A percentile compares a stretch with the other conserved stretches of the same genome.
These are phyloP conservation scores for Eubucco bourcierii DNA, from an alignment of 2,113 vertebrate species.

Conservation along the genomic window DNA sequence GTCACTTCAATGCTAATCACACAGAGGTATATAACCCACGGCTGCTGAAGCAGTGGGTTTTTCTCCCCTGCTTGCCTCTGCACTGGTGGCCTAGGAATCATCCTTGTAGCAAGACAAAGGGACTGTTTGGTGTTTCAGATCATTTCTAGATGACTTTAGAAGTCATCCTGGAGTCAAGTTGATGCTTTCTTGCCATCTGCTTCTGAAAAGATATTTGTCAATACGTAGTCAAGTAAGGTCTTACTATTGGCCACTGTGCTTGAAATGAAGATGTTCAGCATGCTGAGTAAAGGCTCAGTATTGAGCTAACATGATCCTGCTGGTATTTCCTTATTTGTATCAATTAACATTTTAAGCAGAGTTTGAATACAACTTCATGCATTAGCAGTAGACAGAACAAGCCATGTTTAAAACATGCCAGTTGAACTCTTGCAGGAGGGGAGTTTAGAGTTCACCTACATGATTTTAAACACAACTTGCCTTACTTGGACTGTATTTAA, in stretches of 20 bases:
- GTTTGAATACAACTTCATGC: not conserved
- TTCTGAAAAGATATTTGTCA: not conserved
- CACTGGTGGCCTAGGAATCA: not conserved
- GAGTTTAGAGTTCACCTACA: constrained; percentile 11
- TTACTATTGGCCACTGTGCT: not conserved
- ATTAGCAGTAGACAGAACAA: not conserved
- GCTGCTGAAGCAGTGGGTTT: not conserved
- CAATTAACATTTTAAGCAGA: not conserved
- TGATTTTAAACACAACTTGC: constrained; percentile 46
- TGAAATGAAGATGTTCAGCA: not conserved
- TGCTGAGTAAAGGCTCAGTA: not conserved
- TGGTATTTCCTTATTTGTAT: not conserved
- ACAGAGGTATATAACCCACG: not conserved
- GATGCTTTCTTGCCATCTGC: not conserved
- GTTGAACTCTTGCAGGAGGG: not conserved
- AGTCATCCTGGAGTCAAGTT: not conserved
- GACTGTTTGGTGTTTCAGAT: not conserved
- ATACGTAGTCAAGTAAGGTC: not conserved
- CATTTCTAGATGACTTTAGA: not conserved
- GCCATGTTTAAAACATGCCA: not conserved
- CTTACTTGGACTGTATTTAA: constrained; percentile 40
- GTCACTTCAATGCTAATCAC: not conserved
- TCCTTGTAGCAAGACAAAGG: not conserved
- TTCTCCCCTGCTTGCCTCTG: not conserved
- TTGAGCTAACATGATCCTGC: not conserved